Base-by-base conservation (phyloP, 2,888 invertebrate genomes). In the Yponomeuta cagnagella region DNA sequence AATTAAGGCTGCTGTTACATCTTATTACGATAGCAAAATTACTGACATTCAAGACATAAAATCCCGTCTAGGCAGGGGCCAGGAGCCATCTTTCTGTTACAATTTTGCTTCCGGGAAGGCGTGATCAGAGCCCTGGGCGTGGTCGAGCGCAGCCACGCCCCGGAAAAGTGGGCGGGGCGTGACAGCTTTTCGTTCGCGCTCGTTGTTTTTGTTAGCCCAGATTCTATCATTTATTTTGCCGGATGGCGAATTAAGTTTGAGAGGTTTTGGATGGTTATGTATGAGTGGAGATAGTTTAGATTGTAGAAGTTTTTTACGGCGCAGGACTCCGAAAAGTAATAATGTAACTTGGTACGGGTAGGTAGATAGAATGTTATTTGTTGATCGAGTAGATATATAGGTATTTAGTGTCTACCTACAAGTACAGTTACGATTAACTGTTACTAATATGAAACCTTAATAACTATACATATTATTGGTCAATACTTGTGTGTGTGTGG, bases 61-160 rank as follows among this genome's bases (percentile, higher is more conserved):
- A 23, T 23, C 23, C 23, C 23, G 23, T 1, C 3, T 12, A 15
- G 15, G 15, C 15, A 58, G 52, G 52, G 12, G 2, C 12, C 52
- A 12, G 52, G 15, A 58, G 52, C 52, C 15, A 58, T 58, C 52
- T 58, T 58, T 58, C 52, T 58, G 52, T 58, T 15, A 15, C 52
- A 58, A 15, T 58, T 12, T 15, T 30, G 48, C 23, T 37, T 70
- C 52, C 65, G 72, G 75, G 74, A 75, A 75, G 79, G 78, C 74
- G 78, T 72, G 74, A n/a, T 48, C 65, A 10, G n/a, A 72, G 72
- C 80, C 80, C 79, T 79, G 78, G 74, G 73, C 63, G 8, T 33
- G 67, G 10, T 10, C 52, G 15, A 58, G 52, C 3, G 52, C 9
- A 12, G 73, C 75, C 77, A 80, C 81, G 78, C 82, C 82, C 72